phyloP scores from a whole-genome alignment of 2,113 vertebrate genomes.

The Mobula hypostoma region DNA sequence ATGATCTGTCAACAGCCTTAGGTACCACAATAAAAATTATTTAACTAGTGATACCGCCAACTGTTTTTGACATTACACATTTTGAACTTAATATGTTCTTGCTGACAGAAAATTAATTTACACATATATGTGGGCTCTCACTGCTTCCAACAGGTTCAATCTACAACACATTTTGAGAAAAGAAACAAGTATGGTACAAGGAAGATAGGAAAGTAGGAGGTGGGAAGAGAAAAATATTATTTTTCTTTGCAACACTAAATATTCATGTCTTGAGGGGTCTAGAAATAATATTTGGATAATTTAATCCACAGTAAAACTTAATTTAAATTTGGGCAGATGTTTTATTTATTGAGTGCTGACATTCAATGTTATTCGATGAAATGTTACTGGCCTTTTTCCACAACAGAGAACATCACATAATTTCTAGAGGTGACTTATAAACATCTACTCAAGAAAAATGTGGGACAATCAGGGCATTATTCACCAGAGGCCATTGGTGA shows the following conservation, averaged over 20 bases:
- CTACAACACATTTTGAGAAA: not conserved
- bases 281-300: not conserved
- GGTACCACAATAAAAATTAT: constrained; percentile 3
- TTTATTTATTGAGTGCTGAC: not conserved
- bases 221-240: not conserved
- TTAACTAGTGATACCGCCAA: not conserved
- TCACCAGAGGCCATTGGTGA: not conserved
- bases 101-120: not conserved
- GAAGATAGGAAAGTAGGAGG: too few species aligned
- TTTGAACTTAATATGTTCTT: not conserved
- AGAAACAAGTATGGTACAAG: not conserved
- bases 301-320: not conserved
- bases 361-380: not conserved
- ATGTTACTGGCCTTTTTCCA: not conserved
- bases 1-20: not conserved
- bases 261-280: not conserved
- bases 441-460: not conserved
- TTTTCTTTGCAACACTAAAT: not conserved
- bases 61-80: not conserved
- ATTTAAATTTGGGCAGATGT: not conserved
- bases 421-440: not conserved
- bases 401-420: not conserved
- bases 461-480: not conserved
- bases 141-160: not conserved
- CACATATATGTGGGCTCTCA: not conserved